A percentile compares a stretch with the other conserved stretches of the same genome.
These are phyloP conservation scores for Caenorhabditis tropicalis DNA, from an alignment of 1,140 invertebrate species.

Conservation along the genomic window DNA sequence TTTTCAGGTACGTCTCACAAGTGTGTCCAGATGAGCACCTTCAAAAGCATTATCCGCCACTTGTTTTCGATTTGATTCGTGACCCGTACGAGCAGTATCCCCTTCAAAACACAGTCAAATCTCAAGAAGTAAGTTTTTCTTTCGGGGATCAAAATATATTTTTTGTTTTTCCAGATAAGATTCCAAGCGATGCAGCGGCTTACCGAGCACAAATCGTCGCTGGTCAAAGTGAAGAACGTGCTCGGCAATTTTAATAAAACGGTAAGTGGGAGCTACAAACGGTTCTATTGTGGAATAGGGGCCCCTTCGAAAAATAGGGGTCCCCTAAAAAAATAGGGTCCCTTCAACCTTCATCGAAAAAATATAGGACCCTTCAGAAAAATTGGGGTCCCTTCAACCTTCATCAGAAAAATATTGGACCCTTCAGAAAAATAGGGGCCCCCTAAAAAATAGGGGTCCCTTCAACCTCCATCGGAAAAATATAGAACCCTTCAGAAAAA, in stretches of 20 bases:
- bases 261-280: background rate
- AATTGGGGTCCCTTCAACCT: no score
- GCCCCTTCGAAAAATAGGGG: no score
- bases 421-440: no score
- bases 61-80: constrained; percentile 64
- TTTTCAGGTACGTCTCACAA: constrained; percentile 69
- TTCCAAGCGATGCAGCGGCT: constrained; percentile 28
- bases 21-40: constrained; percentile 69
- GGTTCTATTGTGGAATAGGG: constrained; percentile 27
- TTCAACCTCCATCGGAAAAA: no score
- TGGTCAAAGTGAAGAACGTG: constrained; percentile 19
- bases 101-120: constrained; percentile 45
- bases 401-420: no score
- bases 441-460: no score
- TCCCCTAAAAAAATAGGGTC: no score
- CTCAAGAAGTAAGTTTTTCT: background rate
- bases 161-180: constrained; percentile 8
- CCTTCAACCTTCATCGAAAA: no score
- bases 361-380: no score
- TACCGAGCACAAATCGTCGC: background rate
- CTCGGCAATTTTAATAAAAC: constrained; percentile 27
- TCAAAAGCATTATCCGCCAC: constrained; percentile 64
- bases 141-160: background rate
- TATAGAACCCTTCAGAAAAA: no score
- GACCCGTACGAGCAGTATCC: constrained; percentile 69